phyloP scores from a whole-genome alignment of 1,140 invertebrate genomes.

The Tetramorium alpestre region DNA sequence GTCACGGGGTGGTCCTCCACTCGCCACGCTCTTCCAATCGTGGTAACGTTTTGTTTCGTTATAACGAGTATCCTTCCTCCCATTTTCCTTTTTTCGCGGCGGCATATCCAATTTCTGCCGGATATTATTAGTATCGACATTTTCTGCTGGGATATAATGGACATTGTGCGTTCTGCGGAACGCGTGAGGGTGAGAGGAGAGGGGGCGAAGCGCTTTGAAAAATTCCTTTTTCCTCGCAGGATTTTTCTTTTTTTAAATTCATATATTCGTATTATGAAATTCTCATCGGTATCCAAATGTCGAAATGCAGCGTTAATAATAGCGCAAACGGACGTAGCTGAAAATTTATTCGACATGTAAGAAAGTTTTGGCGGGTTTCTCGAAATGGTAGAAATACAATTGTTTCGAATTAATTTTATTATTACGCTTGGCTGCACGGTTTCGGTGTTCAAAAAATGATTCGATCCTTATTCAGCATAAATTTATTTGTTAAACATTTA shows the following conservation, averaged over 20 bases:
- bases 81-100: constrained; percentile 32
- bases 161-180: constrained; percentile 47
- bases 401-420: constrained; percentile 63
- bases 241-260: constrained; percentile 44
- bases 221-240: constrained; percentile 45
- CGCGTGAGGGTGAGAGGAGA: background rate
- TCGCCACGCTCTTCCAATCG: constrained; percentile 34
- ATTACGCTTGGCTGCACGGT: constrained; percentile 35
- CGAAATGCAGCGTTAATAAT: constrained; percentile 47
- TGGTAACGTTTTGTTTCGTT: constrained; percentile 57
- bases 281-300: constrained; percentile 29
- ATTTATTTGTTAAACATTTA: background rate
- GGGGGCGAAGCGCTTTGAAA: constrained; percentile 21
- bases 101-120: constrained; percentile 43
- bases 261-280: constrained; percentile 43
- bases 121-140: constrained; percentile 63
- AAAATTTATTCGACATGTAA: constrained; percentile 34
- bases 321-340: background rate
- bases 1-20: constrained; percentile 42
- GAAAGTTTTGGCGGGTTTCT: background rate
- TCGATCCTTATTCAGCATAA: background rate
- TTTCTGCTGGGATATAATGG: constrained; percentile 54
- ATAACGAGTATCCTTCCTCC: constrained; percentile 62
- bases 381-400: background rate
- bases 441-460: background rate